Conservation (phyloP, 1,140 invertebrate species). For the Drosophila seguyi region DNA sequence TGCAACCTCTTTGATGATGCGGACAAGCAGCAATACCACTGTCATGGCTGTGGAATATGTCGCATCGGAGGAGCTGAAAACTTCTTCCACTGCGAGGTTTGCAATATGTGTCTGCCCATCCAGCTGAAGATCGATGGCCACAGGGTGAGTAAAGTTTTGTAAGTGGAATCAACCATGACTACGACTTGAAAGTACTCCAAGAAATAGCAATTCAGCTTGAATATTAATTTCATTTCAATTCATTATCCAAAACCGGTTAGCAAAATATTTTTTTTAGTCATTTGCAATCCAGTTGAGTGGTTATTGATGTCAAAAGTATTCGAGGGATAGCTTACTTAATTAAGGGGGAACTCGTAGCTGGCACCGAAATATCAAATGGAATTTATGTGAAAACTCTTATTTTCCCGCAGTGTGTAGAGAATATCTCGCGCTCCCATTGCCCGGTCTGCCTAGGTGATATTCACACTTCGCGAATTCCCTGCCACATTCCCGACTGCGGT, state of each 20-base stretch:
- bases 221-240: constrained; percentile 51
- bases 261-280: constrained; percentile 43
- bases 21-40: constrained; percentile 95
- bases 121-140: constrained; percentile 91
- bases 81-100: constrained; percentile 94
- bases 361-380: constrained; percentile 7
- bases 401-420: constrained; percentile 91
- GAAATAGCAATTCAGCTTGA: constrained; percentile 30
- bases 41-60: constrained; percentile 94
- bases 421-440: constrained; percentile 93
- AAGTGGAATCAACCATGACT: constrained; percentile 18
- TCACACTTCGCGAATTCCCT: constrained; percentile 94
- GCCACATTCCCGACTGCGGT: constrained; percentile 94
- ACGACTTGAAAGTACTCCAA: constrained; percentile 37
- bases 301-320: constrained; percentile 31
- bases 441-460: constrained; percentile 95
- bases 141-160: constrained; percentile 87
- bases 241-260: constrained; percentile 56
- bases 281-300: constrained; percentile 41
- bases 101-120: constrained; percentile 94
- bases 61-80: constrained; percentile 93
- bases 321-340: constrained; percentile 31
- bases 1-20: constrained; percentile 96
- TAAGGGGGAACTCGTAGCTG: constrained; percentile 28
- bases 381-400: background rate